Evolutionary conservation across 2,113 vertebrate species (phyloP).

Genomic region (Typhlomys cinereus): DNA sequence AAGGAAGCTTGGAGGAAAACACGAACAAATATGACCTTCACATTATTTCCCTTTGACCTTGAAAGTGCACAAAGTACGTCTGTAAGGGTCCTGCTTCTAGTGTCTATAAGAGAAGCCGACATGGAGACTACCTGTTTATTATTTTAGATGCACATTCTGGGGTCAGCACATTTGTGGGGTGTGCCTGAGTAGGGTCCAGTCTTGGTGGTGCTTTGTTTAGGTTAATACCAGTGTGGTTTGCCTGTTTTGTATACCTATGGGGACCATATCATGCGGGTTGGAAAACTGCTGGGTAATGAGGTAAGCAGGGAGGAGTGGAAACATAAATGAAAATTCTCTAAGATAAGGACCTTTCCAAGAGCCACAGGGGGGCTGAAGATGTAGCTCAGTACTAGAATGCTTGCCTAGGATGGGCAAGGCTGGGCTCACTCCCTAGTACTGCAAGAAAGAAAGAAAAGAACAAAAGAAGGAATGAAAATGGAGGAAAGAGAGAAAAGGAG

Average conservation of each 20-base stretch:
- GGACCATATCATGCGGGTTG: rapidly evolving
- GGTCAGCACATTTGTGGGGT: neutral
- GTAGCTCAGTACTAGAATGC: neutral
- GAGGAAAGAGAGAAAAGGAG: no score
- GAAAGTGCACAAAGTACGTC: neutral
- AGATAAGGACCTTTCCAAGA: neutral
- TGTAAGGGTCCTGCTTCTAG: neutral
- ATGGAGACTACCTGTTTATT: neutral
- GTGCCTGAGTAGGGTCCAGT: neutral
- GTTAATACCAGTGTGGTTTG: neutral
- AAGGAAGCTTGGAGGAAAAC: neutral
- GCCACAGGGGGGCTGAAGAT: neutral
- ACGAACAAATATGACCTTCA: neutral
- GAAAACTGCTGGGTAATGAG: neutral
- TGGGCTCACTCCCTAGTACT: neutral
- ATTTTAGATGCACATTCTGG: neutral
- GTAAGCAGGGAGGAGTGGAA: neutral
- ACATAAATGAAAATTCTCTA: neutral
- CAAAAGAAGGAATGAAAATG: no score
- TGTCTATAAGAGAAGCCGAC: neutral
- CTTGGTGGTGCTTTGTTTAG: neutral
- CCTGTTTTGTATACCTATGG: neutral
- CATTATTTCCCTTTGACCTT: neutral
- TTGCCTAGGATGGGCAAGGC: neutral
- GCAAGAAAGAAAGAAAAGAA: neutral